Evolutionary conservation across 64 coral and sea anemone genomes (phyloP).

Genomic region (Pocillopora damicornis): DNA sequence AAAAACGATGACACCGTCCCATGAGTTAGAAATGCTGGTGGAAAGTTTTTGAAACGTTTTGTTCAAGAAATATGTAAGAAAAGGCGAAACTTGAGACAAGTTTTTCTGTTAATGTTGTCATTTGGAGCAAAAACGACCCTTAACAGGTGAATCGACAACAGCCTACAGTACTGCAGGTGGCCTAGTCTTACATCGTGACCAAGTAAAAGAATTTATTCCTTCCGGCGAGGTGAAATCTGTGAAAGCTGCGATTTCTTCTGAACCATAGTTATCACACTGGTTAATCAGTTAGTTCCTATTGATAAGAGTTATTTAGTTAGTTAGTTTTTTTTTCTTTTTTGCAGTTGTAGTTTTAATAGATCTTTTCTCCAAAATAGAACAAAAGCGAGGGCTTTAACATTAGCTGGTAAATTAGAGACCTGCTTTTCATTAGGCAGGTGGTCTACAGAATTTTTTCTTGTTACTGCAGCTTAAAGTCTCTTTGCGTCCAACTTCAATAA

Average conservation of each 20-base stretch:
- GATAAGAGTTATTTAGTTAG: neutral
- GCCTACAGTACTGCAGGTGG: neutral
- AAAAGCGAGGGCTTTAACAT: neutral
- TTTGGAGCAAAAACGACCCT: neutral
- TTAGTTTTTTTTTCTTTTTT: neutral
- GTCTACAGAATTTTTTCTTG: neutral
- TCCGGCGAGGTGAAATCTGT: neutral
- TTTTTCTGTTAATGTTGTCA: neutral
- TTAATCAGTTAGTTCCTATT: neutral
- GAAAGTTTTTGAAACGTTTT: neutral
- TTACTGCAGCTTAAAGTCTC: neutral
- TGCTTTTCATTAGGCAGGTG: conserved; percentile 4
- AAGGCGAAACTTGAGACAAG: neutral
- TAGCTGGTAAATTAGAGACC: conserved; percentile 12
- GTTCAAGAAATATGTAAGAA: neutral
- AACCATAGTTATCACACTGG: neutral
- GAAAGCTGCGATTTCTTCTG: neutral
- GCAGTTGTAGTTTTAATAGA: neutral
- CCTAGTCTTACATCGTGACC: neutral
- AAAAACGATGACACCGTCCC: no score
- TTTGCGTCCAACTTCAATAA: neutral
- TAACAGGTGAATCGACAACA: neutral
- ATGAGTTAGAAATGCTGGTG: no score
- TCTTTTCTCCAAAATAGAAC: neutral
- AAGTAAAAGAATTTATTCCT: neutral